Percentiles rank a stretch among this genome's conserved stretches.
phyloP scores from a whole-genome alignment of 2,797 vertebrate genomes.

The Xenentodon cancila region DNA sequence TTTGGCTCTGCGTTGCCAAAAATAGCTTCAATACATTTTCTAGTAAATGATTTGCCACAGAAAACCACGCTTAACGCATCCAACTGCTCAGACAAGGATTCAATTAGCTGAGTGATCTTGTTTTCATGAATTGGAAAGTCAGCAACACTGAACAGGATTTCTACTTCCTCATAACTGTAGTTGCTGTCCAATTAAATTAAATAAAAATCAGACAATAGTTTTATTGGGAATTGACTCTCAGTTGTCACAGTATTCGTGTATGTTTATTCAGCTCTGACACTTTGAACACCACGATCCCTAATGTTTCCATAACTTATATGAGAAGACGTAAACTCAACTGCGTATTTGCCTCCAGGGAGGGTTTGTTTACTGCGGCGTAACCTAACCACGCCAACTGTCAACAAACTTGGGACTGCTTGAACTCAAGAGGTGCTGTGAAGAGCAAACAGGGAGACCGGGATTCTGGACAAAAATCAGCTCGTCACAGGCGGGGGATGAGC shows the following conservation, averaged over 20 bases:
- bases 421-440: not conserved
- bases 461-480: not conserved
- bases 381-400: constrained; percentile 53
- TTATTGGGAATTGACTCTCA: not conserved
- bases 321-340: constrained; percentile 3
- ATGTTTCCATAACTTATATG: constrained; percentile 26
- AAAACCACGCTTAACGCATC: not conserved
- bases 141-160: not conserved
- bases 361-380: constrained; percentile 44
- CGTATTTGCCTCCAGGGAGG: constrained; percentile 57
- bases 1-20: not conserved
- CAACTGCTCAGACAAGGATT: not conserved
- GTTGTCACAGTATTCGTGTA: not conserved
- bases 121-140: too few species aligned
- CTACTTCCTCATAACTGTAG: not conserved
- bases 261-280: not conserved
- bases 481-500: too few species aligned
- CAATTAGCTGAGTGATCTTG: too few species aligned
- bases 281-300: not conserved
- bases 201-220: not conserved
- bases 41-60: constrained; percentile 54
- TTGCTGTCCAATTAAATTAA: not conserved
- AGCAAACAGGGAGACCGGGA: constrained; percentile 18
- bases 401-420: constrained; percentile 18
- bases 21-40: constrained; percentile 2